Conservation (phyloP, 1,140 invertebrate genomes). For the Hycleus cichorii region DNA sequence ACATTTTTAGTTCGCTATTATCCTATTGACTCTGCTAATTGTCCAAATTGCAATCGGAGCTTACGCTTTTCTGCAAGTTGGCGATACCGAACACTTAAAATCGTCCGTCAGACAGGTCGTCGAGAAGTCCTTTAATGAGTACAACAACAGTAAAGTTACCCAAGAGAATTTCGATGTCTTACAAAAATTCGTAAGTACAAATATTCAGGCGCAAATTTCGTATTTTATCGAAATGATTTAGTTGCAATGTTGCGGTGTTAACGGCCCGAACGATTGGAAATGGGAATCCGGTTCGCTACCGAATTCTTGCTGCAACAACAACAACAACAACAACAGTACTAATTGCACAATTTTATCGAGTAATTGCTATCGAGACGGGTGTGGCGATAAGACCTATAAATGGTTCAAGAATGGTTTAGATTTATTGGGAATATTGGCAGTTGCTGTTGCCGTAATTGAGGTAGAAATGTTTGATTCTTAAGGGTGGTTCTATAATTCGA, state of each 20-base stretch:
- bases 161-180: constrained; percentile 42
- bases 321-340: constrained; percentile 3
- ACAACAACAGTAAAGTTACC: constrained; percentile 28
- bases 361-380: constrained; percentile 48
- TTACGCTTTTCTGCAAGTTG: constrained; percentile 34
- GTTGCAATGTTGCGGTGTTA: constrained; percentile 57
- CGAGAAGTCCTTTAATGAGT: constrained; percentile 41
- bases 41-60: constrained; percentile 42
- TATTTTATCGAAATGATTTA: constrained; percentile 33
- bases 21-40: constrained; percentile 41
- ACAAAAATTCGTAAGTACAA: constrained; percentile 32
- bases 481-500: constrained; percentile 34
- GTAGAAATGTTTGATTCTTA: background rate
- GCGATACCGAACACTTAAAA: constrained; percentile 21
- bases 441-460: constrained; percentile 13
- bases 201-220: background rate
- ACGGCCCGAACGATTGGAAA: constrained; percentile 42
- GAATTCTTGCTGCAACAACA: constrained; percentile 16
- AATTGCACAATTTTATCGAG: constrained; percentile 17
- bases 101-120: constrained; percentile 17
- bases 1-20: constrained; percentile 40
- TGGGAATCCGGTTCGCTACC: constrained; percentile 10
- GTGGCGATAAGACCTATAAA: constrained; percentile 36
- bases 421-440: constrained; percentile 11
- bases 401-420: constrained; percentile 16